Evolutionary conservation across 1,140 invertebrate species (phyloP).

Genomic region (Lordiphosa clarofinis): DNA sequence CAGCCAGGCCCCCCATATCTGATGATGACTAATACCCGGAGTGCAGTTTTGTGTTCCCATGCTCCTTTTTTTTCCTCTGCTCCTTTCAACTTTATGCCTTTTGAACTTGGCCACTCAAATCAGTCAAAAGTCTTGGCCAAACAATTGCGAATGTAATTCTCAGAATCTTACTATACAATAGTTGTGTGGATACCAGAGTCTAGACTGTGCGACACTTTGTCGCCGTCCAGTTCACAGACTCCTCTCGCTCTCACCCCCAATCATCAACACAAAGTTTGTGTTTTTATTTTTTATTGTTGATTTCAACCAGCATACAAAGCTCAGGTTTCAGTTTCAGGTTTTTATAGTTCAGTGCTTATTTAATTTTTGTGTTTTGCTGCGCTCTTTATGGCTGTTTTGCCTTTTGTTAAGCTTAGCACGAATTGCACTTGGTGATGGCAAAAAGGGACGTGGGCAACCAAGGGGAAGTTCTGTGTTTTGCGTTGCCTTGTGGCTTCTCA

Average conservation of each 20-base stretch:
- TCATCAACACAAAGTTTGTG: slow-evolving; percentile 16
- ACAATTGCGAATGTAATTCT: slow-evolving; percentile 56
- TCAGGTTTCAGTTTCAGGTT: slow-evolving; percentile 69
- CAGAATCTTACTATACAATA: slow-evolving; percentile 36
- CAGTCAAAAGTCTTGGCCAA: slow-evolving; percentile 51
- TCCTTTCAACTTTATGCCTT: slow-evolving; percentile 25
- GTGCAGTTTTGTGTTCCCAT: slow-evolving; percentile 42
- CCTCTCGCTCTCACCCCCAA: background rate
- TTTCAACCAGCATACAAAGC: slow-evolving; percentile 58
- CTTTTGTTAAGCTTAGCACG: slow-evolving; percentile 66
- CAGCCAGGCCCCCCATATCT: slow-evolving; percentile 8
- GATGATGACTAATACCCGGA: slow-evolving; percentile 52
- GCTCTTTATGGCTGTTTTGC: slow-evolving; percentile 52
- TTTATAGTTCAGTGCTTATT: slow-evolving; percentile 60
- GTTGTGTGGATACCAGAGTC: slow-evolving; percentile 11
- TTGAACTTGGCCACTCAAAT: slow-evolving; percentile 37
- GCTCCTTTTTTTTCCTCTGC: slow-evolving; percentile 27
- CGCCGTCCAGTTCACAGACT: slow-evolving; percentile 31
- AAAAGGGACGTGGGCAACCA: slow-evolving; percentile 3
- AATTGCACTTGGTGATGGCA: slow-evolving; percentile 43
- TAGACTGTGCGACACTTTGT: slow-evolving; percentile 67
- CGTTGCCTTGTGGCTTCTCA: slow-evolving; percentile 37
- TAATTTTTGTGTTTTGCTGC: slow-evolving; percentile 30
- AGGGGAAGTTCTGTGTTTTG: background rate
- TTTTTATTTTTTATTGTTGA: slow-evolving; percentile 14